These are phyloP conservation scores for Spodoptera frugiperda DNA, from an alignment of 1,140 invertebrate genomes.

Conservation along the genomic window DNA sequence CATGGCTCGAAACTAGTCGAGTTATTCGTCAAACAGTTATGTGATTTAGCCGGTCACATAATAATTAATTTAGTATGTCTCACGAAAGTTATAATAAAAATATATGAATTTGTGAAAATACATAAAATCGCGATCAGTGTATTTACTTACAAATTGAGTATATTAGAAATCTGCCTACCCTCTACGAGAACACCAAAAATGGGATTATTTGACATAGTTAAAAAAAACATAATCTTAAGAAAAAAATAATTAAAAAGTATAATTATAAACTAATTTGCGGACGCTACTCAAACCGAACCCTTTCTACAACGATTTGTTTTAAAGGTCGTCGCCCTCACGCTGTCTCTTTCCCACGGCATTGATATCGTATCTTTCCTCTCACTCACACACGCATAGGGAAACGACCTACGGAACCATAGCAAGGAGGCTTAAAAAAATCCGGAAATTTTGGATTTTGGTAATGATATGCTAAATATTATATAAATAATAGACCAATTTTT, in stretches of 20 bases:
- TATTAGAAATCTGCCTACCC: too few relatives aligned
- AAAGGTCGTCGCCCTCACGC: constrained; percentile 82
- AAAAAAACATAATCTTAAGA: not conserved
- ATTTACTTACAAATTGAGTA: too few relatives aligned
- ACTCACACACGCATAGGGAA: constrained; percentile 74
- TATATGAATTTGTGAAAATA: too few relatives aligned
- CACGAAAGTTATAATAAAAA: too few relatives aligned
- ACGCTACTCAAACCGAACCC: constrained; percentile 82
- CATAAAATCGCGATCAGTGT: too few relatives aligned
- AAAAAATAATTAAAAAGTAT: constrained; percentile 17
- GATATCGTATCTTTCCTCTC: constrained; percentile 65
- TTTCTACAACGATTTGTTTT: constrained; percentile 84
- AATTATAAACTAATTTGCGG: constrained; percentile 58
- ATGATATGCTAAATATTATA: not conserved
- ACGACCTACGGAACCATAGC: constrained; percentile 72
- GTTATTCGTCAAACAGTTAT: too few relatives aligned
- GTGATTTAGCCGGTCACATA: too few relatives aligned
- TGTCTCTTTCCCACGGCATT: constrained; percentile 66
- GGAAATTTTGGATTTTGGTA: constrained; percentile 65
- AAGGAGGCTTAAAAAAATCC: constrained; percentile 63
- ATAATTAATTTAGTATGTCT: too few relatives aligned
- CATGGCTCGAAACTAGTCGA: too few relatives aligned
- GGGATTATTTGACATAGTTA: too few relatives aligned
- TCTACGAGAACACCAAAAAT: too few relatives aligned
- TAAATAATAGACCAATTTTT: not conserved